A percentile compares a stretch with the other conserved stretches of the same genome.
phyloP scores from a whole-genome alignment of 1,140 invertebrate species.

The Pemphigus obesinymphae region DNA sequence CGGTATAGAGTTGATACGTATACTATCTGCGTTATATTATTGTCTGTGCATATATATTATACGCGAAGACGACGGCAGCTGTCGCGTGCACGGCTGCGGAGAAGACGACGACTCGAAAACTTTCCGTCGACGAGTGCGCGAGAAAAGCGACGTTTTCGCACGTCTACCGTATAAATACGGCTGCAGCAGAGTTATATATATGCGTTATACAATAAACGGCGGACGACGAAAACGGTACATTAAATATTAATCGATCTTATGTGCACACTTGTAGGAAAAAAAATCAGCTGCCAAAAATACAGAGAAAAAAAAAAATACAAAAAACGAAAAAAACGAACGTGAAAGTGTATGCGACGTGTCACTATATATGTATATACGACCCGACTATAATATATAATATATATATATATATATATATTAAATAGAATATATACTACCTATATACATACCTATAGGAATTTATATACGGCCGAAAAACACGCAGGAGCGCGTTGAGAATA shows the following conservation, averaged over 20 bases:
- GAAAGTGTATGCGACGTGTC: too few species aligned
- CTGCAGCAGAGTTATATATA: too few species aligned
- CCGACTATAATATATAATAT: background rate
- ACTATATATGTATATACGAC: background rate
- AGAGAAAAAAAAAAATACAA: background rate
- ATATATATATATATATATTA: background rate
- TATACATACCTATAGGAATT: too few species aligned
- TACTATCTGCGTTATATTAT: too few species aligned
- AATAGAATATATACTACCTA: background rate
- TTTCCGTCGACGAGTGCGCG: background rate
- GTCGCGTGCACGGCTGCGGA: background rate
- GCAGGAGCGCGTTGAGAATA: background rate
- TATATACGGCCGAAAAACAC: too few species aligned
- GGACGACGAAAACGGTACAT: background rate
- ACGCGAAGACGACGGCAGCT: too few species aligned
- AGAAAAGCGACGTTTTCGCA: background rate
- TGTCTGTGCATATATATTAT: too few species aligned
- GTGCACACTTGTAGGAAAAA: background rate
- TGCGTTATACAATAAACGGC: too few species aligned
- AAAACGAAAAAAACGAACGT: too few species aligned
- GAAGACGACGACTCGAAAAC: background rate
- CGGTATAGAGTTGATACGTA: too few species aligned
- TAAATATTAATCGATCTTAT: background rate
- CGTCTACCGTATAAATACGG: too few species aligned
- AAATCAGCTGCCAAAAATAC: background rate